phyloP scores from a whole-genome alignment of 2,113 vertebrate species.

The Morone chrysops region DNA sequence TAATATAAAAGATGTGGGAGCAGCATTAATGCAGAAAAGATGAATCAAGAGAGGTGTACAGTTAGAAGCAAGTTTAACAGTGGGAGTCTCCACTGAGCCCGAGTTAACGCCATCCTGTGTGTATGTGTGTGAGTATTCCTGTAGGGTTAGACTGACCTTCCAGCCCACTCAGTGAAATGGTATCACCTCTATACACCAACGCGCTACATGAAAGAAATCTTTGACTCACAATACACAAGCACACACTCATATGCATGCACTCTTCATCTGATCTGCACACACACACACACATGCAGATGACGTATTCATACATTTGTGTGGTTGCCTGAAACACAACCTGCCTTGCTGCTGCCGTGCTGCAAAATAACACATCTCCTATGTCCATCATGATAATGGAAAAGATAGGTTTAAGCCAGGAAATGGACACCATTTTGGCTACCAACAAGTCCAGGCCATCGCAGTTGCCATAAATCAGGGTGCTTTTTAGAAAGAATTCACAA shows the following conservation, averaged over 20 bases:
- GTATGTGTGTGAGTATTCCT: constrained; percentile 4
- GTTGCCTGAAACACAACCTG: not conserved
- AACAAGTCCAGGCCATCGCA: not conserved
- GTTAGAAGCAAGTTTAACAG: not conserved
- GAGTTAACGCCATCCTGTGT: not conserved
- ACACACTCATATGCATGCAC: not conserved
- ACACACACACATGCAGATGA: not conserved
- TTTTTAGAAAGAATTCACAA: not conserved
- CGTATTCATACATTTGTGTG: not conserved
- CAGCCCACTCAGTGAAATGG: constrained; percentile 47
- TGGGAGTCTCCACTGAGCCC: not conserved
- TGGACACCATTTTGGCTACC: not conserved
- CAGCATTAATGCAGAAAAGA: not conserved
- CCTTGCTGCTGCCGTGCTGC: not conserved
- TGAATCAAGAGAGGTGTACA: not conserved
- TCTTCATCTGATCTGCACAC: not conserved
- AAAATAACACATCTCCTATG: not conserved
- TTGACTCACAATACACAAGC: constrained; percentile 15
- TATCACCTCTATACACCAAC: constrained; percentile 25
- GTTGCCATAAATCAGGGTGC: not conserved
- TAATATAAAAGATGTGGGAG: not conserved
- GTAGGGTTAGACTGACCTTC: constrained; percentile 45
- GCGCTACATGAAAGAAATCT: constrained; percentile 26
- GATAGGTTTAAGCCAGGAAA: not conserved
- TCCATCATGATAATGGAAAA: not conserved